Percentiles rank a stretch among this genome's conserved stretches.
Evolutionary conservation across 2,113 vertebrate genomes (phyloP).

Genomic region (Calonectris borealis): DNA sequence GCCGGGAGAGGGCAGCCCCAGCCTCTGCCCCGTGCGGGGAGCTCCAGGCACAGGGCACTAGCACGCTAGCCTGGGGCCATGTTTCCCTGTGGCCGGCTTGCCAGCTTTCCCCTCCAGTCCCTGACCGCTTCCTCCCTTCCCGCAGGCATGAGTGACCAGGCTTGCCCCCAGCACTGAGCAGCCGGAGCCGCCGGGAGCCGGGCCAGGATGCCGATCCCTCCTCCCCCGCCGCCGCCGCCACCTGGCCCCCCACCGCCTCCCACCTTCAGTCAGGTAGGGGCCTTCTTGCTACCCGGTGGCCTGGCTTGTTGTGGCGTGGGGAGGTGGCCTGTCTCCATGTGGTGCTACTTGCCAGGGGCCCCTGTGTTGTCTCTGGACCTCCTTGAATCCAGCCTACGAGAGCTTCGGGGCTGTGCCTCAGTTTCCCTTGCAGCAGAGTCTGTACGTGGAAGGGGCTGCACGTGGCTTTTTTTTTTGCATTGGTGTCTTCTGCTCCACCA

Average conservation of each 20-base stretch:
- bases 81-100: rapidly evolving
- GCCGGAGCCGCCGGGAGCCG: conserved; percentile 43
- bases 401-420: not conserved
- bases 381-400: rapidly evolving
- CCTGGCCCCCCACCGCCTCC: conserved; percentile 91
- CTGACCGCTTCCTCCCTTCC: conserved; percentile 17
- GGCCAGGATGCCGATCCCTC: conserved; percentile 91
- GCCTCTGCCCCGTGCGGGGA: rapidly evolving
- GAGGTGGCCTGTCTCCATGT: not conserved
- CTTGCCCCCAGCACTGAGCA: conserved; percentile 49
- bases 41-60: not conserved
- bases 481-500: rapidly evolving
- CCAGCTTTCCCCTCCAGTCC: not conserved
- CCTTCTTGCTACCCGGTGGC: not conserved
- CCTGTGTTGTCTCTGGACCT: no score
- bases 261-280: conserved; percentile 83
- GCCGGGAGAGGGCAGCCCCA: not conserved
- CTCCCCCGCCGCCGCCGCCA: conserved; percentile 86
- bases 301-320: no score
- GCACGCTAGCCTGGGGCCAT: not conserved
- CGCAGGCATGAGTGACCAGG: conserved; percentile 76
- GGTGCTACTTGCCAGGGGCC: not conserved
- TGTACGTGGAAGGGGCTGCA: not conserved
- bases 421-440: not conserved
- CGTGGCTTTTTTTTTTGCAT: not conserved